These are phyloP conservation scores for Diabrotica undecimpunctata DNA, from an alignment of 1,140 invertebrate genomes.

Conservation along the genomic window DNA sequence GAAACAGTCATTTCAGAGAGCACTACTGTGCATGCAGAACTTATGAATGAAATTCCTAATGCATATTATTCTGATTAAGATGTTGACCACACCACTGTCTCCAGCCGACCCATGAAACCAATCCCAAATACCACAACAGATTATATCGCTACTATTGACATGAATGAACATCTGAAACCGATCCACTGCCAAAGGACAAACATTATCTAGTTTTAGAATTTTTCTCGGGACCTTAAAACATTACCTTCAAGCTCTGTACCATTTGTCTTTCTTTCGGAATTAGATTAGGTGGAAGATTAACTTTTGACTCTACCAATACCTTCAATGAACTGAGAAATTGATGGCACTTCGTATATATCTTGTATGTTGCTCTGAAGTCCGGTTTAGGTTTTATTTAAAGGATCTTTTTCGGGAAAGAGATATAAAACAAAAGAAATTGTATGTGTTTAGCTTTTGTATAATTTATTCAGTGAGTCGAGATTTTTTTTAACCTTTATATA, in stretches of 20 bases:
- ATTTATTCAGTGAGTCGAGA: too few species aligned
- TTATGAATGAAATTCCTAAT: background rate
- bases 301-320: background rate
- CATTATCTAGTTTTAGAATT: constrained; percentile 11
- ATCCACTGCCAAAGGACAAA: constrained; percentile 9
- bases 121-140: constrained; percentile 16
- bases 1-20: too few species aligned
- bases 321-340: constrained; percentile 1
- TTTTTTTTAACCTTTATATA: too few species aligned
- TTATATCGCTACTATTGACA: constrained; percentile 15
- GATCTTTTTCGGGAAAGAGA: too few species aligned
- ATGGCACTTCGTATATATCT: background rate
- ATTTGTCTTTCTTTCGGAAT: constrained; percentile 10
- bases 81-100: background rate
- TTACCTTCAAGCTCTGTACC: background rate
- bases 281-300: background rate
- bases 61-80: background rate
- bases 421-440: too few species aligned
- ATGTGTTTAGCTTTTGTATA: too few species aligned
- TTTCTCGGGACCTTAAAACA: constrained; percentile 2
- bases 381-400: too few species aligned
- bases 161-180: constrained; percentile 15
- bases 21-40: too few species aligned
- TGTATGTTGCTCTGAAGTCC: background rate
- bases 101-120: background rate